Evolutionary conservation across 2,888 invertebrate genomes (phyloP).

Genomic region (Agapetus fuscipes): DNA sequence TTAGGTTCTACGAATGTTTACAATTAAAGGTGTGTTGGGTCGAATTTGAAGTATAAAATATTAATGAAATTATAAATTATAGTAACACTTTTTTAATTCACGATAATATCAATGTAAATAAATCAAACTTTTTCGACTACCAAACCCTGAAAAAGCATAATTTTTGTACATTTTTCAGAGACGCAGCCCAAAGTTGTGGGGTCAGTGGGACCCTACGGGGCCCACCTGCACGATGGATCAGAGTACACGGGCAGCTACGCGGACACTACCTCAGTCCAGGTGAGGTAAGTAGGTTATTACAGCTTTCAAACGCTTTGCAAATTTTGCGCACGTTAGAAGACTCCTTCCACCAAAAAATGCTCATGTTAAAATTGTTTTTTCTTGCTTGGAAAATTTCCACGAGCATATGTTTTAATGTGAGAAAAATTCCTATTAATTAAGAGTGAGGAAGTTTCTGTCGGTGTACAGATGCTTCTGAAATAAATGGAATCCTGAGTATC

Average conservation of each 20-base stretch:
- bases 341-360: neutral
- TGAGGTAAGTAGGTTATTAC: conserved; percentile 24
- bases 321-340: neutral
- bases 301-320: too few relatives aligned
- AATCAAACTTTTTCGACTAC: too few relatives aligned
- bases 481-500: too few relatives aligned
- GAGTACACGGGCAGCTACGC: conserved; percentile 87
- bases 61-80: too few relatives aligned
- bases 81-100: too few relatives aligned
- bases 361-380: neutral
- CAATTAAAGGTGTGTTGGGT: too few relatives aligned
- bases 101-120: too few relatives aligned
- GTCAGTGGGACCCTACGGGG: conserved; percentile 89
- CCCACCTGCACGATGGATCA: conserved; percentile 80
- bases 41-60: too few relatives aligned
- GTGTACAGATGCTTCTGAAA: too few relatives aligned
- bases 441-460: conserved; percentile 2
- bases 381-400: too few relatives aligned
- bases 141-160: too few relatives aligned
- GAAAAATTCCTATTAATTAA: conserved; percentile 1
- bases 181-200: conserved; percentile 63
- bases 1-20: too few relatives aligned
- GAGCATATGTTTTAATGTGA: neutral
- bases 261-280: conserved; percentile 52
- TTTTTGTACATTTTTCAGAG: conserved; percentile 14